Evolutionary conservation across 2,113 vertebrate species (phyloP), one percentile per base, ranked within the genome.

Genomic region (Micromys minutus): DNA sequence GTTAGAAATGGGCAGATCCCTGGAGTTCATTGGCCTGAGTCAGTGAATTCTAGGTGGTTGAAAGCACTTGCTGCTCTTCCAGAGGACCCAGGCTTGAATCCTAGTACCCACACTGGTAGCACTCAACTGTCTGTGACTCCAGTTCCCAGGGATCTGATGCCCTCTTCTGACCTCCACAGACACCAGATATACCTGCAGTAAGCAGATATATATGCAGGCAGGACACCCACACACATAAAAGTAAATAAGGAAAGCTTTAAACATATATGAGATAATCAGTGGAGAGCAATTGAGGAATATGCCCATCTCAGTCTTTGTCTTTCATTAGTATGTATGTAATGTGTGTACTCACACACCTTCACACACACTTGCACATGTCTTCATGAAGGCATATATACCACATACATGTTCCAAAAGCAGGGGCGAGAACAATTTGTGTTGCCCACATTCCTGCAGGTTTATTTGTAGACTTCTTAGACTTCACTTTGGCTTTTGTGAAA

Each of bases 391-490:
- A 0, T 36, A 7, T 42, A 12, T 47, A 50, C 19, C 83, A 63
- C 89, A 45, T 89, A 29, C 26, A 65, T 16, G 19, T 59, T 19
- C 42, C 15, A 24, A 67, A 24, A 36, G 13, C 19, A 16, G 42
- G n/a, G 19, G 16, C 0, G 15, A 17, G 39, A 47, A 13, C 47
- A 85, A 93, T 42, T 61, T 13, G 74, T 61, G 39, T 55, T 93
- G 84, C 52, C 17, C 15, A 5, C 26, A 7, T 75, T 61, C 63
- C 15, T 74, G 7, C 87, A 69, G 50, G 74, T 91, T 95, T 94
- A 89, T 87, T 63, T 87, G 34, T 92, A 77, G 84, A 45, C 47
- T 87, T 83, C 63, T 16, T 90, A 61, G 79, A 39, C 55, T 87
- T 83, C 57, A 19, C 17, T 55, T 93, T 39, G 29, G 34, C n/a